Evolutionary conservation across 2,113 vertebrate genomes (phyloP).

Genomic region (Chaenocephalus aceratus): DNA sequence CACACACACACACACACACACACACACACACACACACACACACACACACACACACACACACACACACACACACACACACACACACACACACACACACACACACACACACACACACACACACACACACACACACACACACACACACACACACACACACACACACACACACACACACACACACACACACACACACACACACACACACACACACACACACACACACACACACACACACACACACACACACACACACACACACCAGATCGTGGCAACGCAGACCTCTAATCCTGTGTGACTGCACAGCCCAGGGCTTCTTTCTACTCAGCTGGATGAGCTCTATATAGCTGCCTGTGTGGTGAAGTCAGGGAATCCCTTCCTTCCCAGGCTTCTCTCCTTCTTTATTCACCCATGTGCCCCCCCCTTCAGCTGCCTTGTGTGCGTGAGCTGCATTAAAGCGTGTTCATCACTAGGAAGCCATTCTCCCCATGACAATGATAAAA

Average conservation of each 20-base stretch:
- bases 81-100: not conserved
- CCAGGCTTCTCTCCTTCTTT: constrained; percentile 44
- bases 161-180: not conserved
- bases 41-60: constrained; percentile 5
- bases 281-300: constrained; percentile 73
- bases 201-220: constrained; percentile 14
- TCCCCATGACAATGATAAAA: constrained; percentile 56
- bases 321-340: constrained; percentile 56
- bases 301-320: constrained; percentile 67
- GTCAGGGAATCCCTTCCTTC: constrained; percentile 72
- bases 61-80: constrained; percentile 4
- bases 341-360: constrained; percentile 36
- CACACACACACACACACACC: constrained; percentile 8
- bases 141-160: not conserved
- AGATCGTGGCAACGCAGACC: constrained; percentile 46
- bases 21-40: constrained; percentile 14
- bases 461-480: constrained; percentile 52
- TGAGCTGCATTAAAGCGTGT: constrained; percentile 34
- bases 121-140: constrained; percentile 15
- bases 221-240: constrained; percentile 1
- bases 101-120: constrained; percentile 13
- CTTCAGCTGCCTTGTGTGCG: constrained; percentile 22
- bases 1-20: not conserved
- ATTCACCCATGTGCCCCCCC: constrained; percentile 42
- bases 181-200: not conserved